Evolutionary conservation across 2,888 invertebrate species (phyloP).

Genomic region (Dynastes hyllus): DNA sequence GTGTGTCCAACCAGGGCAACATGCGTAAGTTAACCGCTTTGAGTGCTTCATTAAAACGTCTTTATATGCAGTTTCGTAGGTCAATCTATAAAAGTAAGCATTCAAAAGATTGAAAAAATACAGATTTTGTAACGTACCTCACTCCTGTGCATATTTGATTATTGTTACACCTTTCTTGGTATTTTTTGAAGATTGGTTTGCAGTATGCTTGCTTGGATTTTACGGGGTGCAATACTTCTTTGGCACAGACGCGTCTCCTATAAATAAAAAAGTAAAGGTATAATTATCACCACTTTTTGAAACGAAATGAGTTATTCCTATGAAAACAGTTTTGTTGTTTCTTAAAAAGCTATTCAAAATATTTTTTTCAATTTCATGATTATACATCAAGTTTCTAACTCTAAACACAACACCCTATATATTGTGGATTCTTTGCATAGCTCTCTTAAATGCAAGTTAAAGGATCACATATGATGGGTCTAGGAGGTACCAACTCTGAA

Average conservation of each 20-base stretch:
- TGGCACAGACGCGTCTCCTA: slow-evolving; percentile 75
- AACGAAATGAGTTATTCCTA: too few relatives aligned
- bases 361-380: too few relatives aligned
- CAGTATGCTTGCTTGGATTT: slow-evolving; percentile 73
- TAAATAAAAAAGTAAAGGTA: slow-evolving; percentile 54
- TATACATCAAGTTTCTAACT: too few relatives aligned
- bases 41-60: slow-evolving; percentile 71
- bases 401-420: too few relatives aligned
- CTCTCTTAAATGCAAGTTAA: too few relatives aligned
- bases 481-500: too few relatives aligned
- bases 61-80: slow-evolving; percentile 73
- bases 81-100: slow-evolving; percentile 66
- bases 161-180: slow-evolving; percentile 72
- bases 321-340: too few relatives aligned
- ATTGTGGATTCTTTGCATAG: too few relatives aligned
- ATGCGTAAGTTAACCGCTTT: slow-evolving; percentile 72
- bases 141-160: slow-evolving; percentile 74
- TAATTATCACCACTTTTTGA: too few relatives aligned
- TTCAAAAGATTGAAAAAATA: not conserved
- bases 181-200: slow-evolving; percentile 73
- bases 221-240: slow-evolving; percentile 72
- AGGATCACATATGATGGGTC: too few relatives aligned
- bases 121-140: slow-evolving; percentile 62
- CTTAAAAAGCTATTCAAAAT: too few relatives aligned
- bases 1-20: slow-evolving; percentile 79